A percentile compares a stretch with the other conserved stretches of the same genome.
Evolutionary conservation across 2,113 vertebrate genomes (phyloP).

Genomic region (Herpetotheres cachinnans): DNA sequence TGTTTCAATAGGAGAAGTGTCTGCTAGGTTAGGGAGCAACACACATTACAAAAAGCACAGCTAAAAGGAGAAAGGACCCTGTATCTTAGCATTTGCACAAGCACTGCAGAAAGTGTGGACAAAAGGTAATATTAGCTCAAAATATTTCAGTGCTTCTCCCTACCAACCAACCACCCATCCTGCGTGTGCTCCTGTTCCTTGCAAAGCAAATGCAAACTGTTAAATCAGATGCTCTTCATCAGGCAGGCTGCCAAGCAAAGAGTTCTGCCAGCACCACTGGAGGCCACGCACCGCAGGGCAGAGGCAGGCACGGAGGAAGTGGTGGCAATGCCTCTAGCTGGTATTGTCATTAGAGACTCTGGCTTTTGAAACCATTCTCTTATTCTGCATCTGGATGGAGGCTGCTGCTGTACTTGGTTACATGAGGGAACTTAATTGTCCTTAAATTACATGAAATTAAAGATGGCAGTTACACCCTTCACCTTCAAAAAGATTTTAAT

Average conservation of each 20-base stretch:
- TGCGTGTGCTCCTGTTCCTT: neutral
- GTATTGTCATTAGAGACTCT: neutral
- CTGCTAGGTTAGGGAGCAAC: neutral
- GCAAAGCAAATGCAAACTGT: neutral
- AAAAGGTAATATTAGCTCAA: neutral
- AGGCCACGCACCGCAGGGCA: rapidly evolving
- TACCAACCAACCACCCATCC: rapidly evolving
- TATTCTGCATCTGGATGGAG: neutral
- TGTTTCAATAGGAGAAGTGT: neutral
- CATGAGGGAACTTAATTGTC: neutral
- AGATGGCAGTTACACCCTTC: constrained; percentile 24
- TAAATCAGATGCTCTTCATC: neutral
- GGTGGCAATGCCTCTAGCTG: neutral
- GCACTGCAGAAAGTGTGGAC: neutral
- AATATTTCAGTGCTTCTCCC: neutral
- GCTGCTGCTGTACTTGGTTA: neutral
- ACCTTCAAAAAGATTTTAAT: constrained; percentile 52
- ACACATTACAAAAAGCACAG: neutral
- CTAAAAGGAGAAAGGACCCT: neutral
- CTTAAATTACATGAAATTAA: constrained; percentile 33
- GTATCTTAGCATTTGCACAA: neutral
- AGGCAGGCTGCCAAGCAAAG: neutral
- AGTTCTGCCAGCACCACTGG: rapidly evolving
- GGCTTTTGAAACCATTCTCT: neutral
- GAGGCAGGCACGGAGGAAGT: neutral